These are phyloP conservation scores for Brachionus rubens DNA, from an alignment of 1,140 invertebrate genomes.

Conservation along the genomic window DNA sequence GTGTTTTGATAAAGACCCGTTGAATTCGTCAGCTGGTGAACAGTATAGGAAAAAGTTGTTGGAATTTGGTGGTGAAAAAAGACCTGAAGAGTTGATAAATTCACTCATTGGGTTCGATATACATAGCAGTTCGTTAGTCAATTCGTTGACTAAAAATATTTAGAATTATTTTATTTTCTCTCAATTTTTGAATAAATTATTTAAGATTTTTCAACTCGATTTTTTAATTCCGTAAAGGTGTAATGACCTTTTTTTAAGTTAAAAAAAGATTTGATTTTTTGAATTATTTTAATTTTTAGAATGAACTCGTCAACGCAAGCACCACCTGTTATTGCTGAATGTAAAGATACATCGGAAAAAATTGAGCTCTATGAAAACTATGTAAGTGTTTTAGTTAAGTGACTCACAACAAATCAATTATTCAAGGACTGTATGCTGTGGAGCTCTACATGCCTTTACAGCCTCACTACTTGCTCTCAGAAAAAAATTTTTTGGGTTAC, in stretches of 20 bases:
- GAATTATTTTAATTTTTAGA: not conserved
- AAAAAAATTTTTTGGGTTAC: no score
- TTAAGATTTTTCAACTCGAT: no score
- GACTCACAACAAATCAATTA: no score
- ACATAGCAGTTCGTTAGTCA: not conserved
- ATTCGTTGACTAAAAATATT: slow-evolving; percentile 30
- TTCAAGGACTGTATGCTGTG: no score
- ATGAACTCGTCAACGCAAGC: not conserved
- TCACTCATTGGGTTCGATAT: slow-evolving; percentile 22
- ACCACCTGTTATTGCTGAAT: slow-evolving; percentile 22
- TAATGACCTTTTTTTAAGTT: not conserved
- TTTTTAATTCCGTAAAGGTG: no score
- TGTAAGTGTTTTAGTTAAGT: slow-evolving; percentile 7
- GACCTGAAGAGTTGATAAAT: slow-evolving; percentile 16
- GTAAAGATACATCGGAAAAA: slow-evolving; percentile 40
- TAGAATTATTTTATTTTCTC: slow-evolving; percentile 6
- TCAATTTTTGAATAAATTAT: slow-evolving; percentile 1
- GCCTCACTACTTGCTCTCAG: no score
- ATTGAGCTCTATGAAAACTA: slow-evolving; percentile 25
- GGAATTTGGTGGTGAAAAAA: slow-evolving; percentile 34
- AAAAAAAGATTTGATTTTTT: not conserved
- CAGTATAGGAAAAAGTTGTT: slow-evolving; percentile 33
- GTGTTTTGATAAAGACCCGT: slow-evolving; percentile 28
- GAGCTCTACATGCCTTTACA: no score
- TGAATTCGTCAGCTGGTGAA: not conserved